Base-by-base conservation (phyloP, 2,888 invertebrate genomes). In the Meteorus colon region DNA sequence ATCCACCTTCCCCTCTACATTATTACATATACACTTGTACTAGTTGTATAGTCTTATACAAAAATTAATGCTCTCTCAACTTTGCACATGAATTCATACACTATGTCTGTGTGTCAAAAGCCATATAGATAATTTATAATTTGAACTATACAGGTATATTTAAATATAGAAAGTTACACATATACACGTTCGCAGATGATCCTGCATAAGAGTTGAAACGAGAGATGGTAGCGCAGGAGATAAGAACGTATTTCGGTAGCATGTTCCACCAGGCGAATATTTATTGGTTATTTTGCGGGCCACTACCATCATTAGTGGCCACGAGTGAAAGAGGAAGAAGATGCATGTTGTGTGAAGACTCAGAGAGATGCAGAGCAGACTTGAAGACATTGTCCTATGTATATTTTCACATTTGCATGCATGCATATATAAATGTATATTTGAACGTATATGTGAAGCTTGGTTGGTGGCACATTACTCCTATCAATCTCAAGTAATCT, bases 231-330 rank as follows among this genome's bases (percentile, higher is more conserved):
- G 80, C 81, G 80, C n/a, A 73, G 80, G 72, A 85, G 86, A 87
- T 86, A 86, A 82, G 83, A 81, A 86, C 86, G 87, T 86, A 87
- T 83, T 86, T 82, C 86, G 84, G 86, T 86, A 86, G 87, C 86
- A 84, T 84, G 85, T 85, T 85, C 85, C 83, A 85, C 85, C 84
- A 84, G 83, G 82, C 82, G 84, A 86, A 86, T 86, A 87, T 86
- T 87, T 86, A 87, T 87, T 86, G 87, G 87, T 87, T 87, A 87
- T 86, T 12, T 86, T 86, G 90, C 82, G 86, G 86, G 24, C 24
- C 24, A 24, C 24, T 24, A 83, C 90, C 90, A 83, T 90, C 90
- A 81, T 90, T 90, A 80, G 89, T 88, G 80, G 86, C 66, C 71
- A 79, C 74, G 76, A 75, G 62, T 73, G 71, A 45, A 55, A 37